These are phyloP conservation scores for Leucoraja ocellata DNA, from an alignment of 2,797 vertebrate species.

Conservation along the genomic window DNA sequence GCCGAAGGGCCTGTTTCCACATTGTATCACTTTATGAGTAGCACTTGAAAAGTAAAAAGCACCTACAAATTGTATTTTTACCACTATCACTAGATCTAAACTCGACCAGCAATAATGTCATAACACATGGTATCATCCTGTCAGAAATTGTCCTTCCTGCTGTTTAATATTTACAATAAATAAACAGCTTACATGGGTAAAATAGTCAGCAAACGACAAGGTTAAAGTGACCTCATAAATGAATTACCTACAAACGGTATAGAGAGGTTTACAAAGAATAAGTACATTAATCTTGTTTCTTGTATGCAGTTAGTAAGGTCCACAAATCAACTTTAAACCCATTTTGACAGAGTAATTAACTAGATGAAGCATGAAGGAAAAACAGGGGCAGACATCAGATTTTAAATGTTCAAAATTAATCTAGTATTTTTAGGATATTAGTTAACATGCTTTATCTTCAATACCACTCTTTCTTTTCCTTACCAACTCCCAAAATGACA, in stretches of 20 bases:
- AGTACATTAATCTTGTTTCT: background rate
- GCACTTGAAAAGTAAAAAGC: background rate
- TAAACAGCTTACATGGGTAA: background rate
- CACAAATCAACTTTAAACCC: background rate
- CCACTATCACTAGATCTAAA: background rate
- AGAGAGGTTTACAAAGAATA: background rate
- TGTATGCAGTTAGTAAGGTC: background rate
- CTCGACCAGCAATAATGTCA: background rate
- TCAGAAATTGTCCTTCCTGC: background rate
- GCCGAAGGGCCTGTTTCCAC: too few species aligned
- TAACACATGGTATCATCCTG: background rate
- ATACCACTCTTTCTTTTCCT: background rate
- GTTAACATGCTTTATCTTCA: too few species aligned
- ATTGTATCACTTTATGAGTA: too few species aligned
- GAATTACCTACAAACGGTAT: background rate
- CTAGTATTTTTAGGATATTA: too few species aligned
- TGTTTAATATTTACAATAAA: constrained; percentile 6
- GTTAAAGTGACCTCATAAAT: background rate
- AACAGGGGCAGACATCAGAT: background rate
- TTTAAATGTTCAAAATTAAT: background rate
- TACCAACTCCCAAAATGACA: background rate
- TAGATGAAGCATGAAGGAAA: background rate
- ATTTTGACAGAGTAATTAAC: background rate
- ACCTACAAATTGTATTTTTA: background rate
- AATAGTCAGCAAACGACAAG: background rate